Evolutionary conservation across 2,113 vertebrate genomes (phyloP).

Genomic region (Psittacus erithacus): DNA sequence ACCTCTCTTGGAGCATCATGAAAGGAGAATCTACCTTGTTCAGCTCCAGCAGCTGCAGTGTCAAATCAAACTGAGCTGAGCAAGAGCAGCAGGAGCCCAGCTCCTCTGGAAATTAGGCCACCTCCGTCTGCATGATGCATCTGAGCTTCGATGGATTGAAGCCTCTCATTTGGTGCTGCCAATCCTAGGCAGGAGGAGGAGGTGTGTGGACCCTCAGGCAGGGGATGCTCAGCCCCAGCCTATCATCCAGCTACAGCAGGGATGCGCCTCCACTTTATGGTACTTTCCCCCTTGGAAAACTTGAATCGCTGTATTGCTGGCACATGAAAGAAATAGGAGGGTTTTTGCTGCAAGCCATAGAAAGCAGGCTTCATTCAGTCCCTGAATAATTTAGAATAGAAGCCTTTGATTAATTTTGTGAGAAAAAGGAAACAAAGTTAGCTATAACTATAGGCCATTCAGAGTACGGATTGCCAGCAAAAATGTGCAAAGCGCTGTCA

Average conservation of each 20-base stretch:
- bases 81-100: neutral
- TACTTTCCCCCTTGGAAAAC: neutral
- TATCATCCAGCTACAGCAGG: fast-evolving
- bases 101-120: fast-evolving
- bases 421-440: constrained; percentile 62
- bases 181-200: fast-evolving
- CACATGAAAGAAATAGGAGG: constrained; percentile 39
- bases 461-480: constrained; percentile 62
- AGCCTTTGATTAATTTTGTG: constrained; percentile 64
- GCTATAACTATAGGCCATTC: constrained; percentile 58
- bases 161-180: fast-evolving
- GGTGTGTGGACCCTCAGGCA: fast-evolving
- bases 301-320: neutral
- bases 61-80: fast-evolving
- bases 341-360: constrained; percentile 56
- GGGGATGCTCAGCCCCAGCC: neutral
- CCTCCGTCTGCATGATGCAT: fast-evolving
- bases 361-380: constrained; percentile 63
- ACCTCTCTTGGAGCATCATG: neutral
- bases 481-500: constrained; percentile 71
- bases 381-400: constrained; percentile 72
- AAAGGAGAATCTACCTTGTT: fast-evolving
- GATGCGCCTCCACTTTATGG: fast-evolving
- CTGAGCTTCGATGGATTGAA: fast-evolving
- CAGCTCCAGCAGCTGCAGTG: neutral